Evolutionary conservation across 2,113 vertebrate species (phyloP).

Genomic region (Hippocampus abdominalis): DNA sequence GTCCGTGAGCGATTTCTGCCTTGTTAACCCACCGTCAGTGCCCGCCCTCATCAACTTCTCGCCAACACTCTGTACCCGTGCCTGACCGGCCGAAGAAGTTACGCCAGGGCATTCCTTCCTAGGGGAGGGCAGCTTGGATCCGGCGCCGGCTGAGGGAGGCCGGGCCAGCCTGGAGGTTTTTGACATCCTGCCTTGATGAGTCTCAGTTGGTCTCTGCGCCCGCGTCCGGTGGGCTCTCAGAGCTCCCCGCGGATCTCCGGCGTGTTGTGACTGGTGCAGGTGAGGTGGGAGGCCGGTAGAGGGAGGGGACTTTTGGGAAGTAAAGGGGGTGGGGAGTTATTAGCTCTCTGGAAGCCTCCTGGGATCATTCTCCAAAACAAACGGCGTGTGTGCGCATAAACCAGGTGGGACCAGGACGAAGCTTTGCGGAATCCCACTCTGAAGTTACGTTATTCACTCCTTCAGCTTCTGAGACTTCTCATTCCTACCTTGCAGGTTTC

Average conservation of each 20-base stretch:
- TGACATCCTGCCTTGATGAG: slow-evolving; percentile 75
- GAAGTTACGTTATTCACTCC: not conserved
- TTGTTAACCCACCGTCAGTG: slow-evolving; percentile 76
- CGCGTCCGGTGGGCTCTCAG: slow-evolving; percentile 33
- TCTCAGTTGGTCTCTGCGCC: slow-evolving; percentile 34
- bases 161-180: slow-evolving; percentile 84
- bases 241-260: slow-evolving; percentile 38
- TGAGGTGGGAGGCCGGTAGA: slow-evolving; percentile 44
- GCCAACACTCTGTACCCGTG: slow-evolving; percentile 76
- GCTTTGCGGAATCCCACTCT: slow-evolving; percentile 52
- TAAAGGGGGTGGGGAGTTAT: slow-evolving; percentile 46
- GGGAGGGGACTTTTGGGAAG: slow-evolving; percentile 63
- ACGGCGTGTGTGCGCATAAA: slow-evolving; percentile 43
- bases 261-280: slow-evolving; percentile 68
- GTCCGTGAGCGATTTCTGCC: slow-evolving; percentile 67
- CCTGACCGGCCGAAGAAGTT: slow-evolving; percentile 36
- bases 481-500: slow-evolving; percentile 43
- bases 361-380: slow-evolving; percentile 67
- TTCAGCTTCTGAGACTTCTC: slow-evolving; percentile 41
- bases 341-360: slow-evolving; percentile 61
- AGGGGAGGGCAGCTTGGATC: slow-evolving; percentile 77
- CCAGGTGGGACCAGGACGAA: slow-evolving; percentile 55
- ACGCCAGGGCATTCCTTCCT: slow-evolving; percentile 80
- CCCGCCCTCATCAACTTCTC: slow-evolving; percentile 85
- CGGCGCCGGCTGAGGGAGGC: slow-evolving; percentile 69